Base-by-base conservation (phyloP, 2,888 invertebrate genomes). In the Lagria hirta region DNA sequence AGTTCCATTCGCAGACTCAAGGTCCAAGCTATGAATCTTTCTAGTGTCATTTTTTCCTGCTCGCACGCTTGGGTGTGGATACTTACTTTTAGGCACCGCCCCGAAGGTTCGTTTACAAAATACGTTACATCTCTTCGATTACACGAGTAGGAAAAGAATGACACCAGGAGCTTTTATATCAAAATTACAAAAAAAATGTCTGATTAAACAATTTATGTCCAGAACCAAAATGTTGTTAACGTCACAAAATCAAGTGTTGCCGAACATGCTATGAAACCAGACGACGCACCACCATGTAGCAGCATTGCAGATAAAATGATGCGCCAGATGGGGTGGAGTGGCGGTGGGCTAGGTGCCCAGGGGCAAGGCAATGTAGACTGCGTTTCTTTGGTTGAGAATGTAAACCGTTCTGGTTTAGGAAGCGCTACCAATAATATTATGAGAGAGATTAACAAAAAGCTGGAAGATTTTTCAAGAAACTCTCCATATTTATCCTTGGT, bases 291-390 rank as follows among this genome's bases (percentile, higher is more conserved):
- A 6, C 8, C 2, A 4, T 8, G 14, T 13, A 16, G 15, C 13
- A 44, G 40, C 11, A 18, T 27, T 7, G 44, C 38, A 2, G 22
- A 38, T 15, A 38, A 44, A 18, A 33, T 44, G 21, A 34, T 44
- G 24, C 15, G 15, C 3, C 38, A 44, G 23, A 44, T 44, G 44
- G 44, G 44, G 2, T 44, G 44, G 44, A 16, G 34, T 8, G 45
- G 41, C 7, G 17, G 21, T 5, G 40, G 45, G 2, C 26, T 46
- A 3, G 44, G 44, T 2, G 33, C 28, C 8, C 33, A 38, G 6
- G 44, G 34, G 28, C 44, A 44, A 26, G 44, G 44, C 7, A 44
- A 15, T 28, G 4, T 10, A 8, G 29, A 44, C n/a, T 10, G 33
- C 7, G 28, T 44, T 4, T 26, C 15, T 6, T 3, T 37, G 11